Conservation (phyloP, 2,113 vertebrate species). For the Arizona elegans region DNA sequence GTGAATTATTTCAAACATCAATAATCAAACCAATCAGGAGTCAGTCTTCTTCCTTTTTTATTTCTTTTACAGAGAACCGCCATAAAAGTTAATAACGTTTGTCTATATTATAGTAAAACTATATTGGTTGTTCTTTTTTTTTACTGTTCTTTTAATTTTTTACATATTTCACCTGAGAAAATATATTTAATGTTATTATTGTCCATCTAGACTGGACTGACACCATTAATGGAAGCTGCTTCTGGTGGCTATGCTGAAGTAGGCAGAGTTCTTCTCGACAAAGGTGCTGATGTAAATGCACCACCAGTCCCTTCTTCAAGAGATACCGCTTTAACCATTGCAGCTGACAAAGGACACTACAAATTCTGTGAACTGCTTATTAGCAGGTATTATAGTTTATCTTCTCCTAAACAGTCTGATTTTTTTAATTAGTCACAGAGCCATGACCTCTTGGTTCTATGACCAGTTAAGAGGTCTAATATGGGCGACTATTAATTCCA, state of each 20-base stretch:
- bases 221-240: constrained; percentile 96
- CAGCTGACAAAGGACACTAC: constrained; percentile 99
- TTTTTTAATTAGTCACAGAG: neutral
- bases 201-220: constrained; percentile 86
- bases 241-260: constrained; percentile 98
- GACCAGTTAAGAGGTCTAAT: neutral
- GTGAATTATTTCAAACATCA: neutral
- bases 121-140: neutral
- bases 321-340: constrained; percentile 97
- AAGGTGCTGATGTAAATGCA: constrained; percentile 97
- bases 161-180: neutral
- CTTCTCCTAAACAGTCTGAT: neutral
- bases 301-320: constrained; percentile 96
- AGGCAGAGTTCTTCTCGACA: constrained; percentile 94
- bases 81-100: neutral
- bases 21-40: neutral
- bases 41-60: neutral
- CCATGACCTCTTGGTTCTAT: neutral
- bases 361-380: constrained; percentile 99
- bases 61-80: neutral
- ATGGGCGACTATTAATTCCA: neutral
- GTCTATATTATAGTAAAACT: neutral
- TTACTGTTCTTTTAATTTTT: neutral
- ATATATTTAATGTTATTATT: neutral
- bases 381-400: constrained; percentile 80